Evolutionary conservation across 1,140 invertebrate species (phyloP).

Genomic region (Battus philenor): DNA sequence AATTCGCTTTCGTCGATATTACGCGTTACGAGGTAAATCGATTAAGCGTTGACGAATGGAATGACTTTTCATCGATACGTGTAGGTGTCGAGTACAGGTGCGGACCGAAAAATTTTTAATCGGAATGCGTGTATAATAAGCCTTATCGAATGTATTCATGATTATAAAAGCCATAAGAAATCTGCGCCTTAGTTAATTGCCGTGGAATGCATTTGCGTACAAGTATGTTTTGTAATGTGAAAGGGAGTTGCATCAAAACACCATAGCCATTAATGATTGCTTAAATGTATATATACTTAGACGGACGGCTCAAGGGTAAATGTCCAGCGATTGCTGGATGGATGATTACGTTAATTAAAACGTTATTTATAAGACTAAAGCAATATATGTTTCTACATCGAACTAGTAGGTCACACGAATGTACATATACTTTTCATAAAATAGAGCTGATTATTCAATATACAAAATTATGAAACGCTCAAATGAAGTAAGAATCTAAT

Average conservation of each 20-base stretch:
- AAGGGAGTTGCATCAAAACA: slow-evolving; percentile 11
- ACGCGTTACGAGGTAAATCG: slow-evolving; percentile 11
- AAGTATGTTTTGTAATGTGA: slow-evolving; percentile 4
- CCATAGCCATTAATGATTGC: neutral
- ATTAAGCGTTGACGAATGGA: slow-evolving; percentile 1
- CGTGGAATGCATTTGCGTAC: slow-evolving; percentile 3
- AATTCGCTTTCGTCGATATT: slow-evolving; percentile 3
- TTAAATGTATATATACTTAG: neutral
- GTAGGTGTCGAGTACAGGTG: neutral
- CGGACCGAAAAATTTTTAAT: slow-evolving; percentile 1
- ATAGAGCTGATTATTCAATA: too few relatives aligned
- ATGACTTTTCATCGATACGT: neutral
- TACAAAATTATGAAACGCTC: too few relatives aligned
- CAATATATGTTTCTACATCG: too few relatives aligned
- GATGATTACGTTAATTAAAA: slow-evolving; percentile 31
- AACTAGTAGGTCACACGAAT: too few relatives aligned
- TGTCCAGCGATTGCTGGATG: slow-evolving; percentile 28
- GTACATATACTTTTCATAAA: too few relatives aligned
- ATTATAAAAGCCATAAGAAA: slow-evolving; percentile 15
- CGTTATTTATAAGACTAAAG: too few relatives aligned
- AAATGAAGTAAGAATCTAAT: too few relatives aligned
- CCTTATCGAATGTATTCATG: slow-evolving; percentile 25
- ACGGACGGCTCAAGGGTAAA: slow-evolving; percentile 17
- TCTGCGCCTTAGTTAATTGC: slow-evolving; percentile 10
- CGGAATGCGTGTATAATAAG: slow-evolving; percentile 28